Evolutionary conservation across 1,140 invertebrate species (phyloP).

Genomic region (Agrypnia vestita): DNA sequence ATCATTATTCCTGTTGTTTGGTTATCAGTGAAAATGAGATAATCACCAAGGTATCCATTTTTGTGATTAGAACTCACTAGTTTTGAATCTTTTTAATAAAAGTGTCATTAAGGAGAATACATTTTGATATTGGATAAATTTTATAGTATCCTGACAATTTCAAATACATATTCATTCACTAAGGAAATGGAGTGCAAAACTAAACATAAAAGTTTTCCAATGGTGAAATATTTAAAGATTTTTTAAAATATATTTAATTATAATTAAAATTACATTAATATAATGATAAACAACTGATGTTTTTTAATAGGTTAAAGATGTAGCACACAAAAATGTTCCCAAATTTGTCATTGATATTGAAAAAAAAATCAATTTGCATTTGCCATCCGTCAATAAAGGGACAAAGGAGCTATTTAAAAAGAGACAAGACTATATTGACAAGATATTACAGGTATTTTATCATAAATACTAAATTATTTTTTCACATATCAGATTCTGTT

Average conservation of each 20-base stretch:
- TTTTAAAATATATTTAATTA: no score
- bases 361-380: conserved; percentile 61
- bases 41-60: conserved; percentile 9
- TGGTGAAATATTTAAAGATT: no score
- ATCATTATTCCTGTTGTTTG: background rate
- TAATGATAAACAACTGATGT: background rate
- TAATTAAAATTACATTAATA: background rate
- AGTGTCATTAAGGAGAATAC: background rate
- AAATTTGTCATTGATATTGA: conserved; percentile 67
- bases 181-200: background rate
- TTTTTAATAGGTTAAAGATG: conserved; percentile 7
- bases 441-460: conserved; percentile 64
- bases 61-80: background rate
- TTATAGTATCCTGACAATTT: no score
- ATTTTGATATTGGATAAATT: no score
- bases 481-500: no score
- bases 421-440: conserved; percentile 64
- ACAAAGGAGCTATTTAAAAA: conserved; percentile 64
- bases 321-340: conserved; percentile 51
- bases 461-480: conserved; percentile 46
- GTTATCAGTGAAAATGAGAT: conserved; percentile 7
- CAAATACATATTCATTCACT: background rate
- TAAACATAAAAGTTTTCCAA: background rate
- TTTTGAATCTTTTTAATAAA: background rate
- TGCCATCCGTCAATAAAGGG: conserved; percentile 63